Evolutionary conservation across 2,797 vertebrate species (phyloP).

Genomic region (Leucoraja ocellata): DNA sequence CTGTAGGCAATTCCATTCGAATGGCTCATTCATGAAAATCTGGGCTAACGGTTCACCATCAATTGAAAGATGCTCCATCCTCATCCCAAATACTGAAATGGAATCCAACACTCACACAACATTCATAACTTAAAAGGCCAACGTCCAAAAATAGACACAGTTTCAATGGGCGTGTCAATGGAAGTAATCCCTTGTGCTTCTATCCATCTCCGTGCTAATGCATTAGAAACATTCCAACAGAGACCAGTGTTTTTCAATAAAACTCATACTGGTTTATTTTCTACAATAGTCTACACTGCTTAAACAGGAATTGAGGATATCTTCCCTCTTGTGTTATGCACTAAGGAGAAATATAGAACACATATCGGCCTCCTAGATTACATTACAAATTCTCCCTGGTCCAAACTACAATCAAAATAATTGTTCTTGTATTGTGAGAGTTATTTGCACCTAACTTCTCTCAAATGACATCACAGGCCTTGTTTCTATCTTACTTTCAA

Average conservation of each 20-base stretch:
- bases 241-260: constrained; percentile 47
- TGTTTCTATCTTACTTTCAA: background rate
- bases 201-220: constrained; percentile 45
- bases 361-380: background rate
- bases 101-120: background rate
- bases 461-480: background rate
- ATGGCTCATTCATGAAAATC: background rate
- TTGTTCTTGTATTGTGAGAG: background rate
- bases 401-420: background rate
- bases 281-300: constrained; percentile 47
- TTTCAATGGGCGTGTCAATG: constrained; percentile 47
- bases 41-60: background rate
- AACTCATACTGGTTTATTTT: background rate
- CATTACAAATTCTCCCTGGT: background rate
- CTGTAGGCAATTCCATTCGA: background rate
- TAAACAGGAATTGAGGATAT: background rate
- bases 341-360: background rate
- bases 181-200: constrained; percentile 13
- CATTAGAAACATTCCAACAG: constrained; percentile 47
- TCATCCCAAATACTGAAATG: background rate
- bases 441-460: background rate
- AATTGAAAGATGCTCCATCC: constrained; percentile 36
- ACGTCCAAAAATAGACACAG: constrained; percentile 58
- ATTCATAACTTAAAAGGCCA: constrained; percentile 26
- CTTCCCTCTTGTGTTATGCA: background rate